Conservation (phyloP, 2,888 invertebrate genomes). For the Creontiades dilutus region DNA sequence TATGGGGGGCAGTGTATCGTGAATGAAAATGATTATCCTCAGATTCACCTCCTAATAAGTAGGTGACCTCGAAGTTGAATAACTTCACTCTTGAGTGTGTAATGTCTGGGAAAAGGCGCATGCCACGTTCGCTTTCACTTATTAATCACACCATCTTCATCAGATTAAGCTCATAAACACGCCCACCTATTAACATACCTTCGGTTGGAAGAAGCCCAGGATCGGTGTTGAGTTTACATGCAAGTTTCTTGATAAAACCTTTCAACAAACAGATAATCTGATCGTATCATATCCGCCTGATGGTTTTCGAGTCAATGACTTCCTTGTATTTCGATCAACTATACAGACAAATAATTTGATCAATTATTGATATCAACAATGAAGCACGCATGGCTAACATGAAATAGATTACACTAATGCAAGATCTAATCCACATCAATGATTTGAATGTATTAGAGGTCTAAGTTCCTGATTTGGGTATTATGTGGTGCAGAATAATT, state of each 20-base stretch:
- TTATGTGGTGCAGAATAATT: too few relatives aligned
- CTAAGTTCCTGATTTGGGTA: too few relatives aligned
- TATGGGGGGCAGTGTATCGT: background rate
- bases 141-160: slow-evolving; percentile 34
- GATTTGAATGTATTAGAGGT: too few relatives aligned
- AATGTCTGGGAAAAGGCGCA: slow-evolving; percentile 46
- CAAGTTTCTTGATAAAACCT: slow-evolving; percentile 5
- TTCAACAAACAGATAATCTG: background rate
- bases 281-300: background rate
- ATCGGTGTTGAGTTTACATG: background rate
- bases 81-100: slow-evolving; percentile 3
- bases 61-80: slow-evolving; percentile 47
- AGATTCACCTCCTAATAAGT: slow-evolving; percentile 23
- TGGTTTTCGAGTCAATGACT: too few relatives aligned
- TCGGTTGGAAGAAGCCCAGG: background rate
- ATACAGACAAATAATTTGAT: too few relatives aligned
- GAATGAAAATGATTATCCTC: slow-evolving; percentile 7
- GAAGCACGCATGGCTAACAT: too few relatives aligned
- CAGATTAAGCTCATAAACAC: slow-evolving; percentile 34
- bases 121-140: slow-evolving; percentile 39
- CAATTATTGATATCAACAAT: too few relatives aligned
- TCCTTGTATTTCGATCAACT: too few relatives aligned
- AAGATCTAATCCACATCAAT: too few relatives aligned
- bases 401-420: too few relatives aligned
- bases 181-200: slow-evolving; percentile 37